A percentile compares a stretch with the other conserved stretches of the same genome.
Evolutionary conservation across 2,113 vertebrate species (phyloP).

Genomic region (Lepisosteus osseus): DNA sequence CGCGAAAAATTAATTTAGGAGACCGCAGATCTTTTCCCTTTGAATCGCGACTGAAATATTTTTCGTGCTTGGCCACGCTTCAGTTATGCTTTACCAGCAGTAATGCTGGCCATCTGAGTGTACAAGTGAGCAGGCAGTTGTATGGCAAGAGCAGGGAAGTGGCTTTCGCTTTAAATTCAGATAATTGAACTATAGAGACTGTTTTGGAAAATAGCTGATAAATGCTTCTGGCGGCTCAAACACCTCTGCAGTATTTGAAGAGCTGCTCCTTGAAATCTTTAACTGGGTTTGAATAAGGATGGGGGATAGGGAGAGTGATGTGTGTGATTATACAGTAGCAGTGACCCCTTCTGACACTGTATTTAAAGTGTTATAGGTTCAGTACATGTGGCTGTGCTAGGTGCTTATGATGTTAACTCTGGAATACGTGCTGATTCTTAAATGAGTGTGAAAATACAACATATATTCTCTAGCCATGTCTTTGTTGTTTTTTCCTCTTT

Average conservation of each 20-base stretch:
- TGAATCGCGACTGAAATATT: conserved; percentile 57
- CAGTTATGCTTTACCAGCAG: conserved; percentile 35
- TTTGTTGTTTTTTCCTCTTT: background rate
- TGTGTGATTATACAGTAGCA: conserved; percentile 40
- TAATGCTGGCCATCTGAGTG: too few relatives aligned
- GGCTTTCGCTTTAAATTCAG: conserved; percentile 33
- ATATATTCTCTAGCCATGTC: background rate
- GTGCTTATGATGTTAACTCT: background rate
- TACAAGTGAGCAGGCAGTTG: background rate
- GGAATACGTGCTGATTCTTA: too few relatives aligned
- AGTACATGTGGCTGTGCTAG: too few relatives aligned
- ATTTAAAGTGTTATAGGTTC: conserved; percentile 41
- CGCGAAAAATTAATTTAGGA: conserved; percentile 38
- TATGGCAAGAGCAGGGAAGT: conserved; percentile 13
- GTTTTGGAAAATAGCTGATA: conserved; percentile 24
- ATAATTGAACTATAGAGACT: conserved; percentile 42
- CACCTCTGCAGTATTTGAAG: conserved; percentile 20
- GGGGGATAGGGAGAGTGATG: background rate
- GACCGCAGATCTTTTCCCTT: conserved; percentile 50
- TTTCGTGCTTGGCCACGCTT: conserved; percentile 48
- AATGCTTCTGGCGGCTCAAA: conserved; percentile 37
- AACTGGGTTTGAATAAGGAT: conserved; percentile 27
- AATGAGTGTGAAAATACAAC: too few relatives aligned
- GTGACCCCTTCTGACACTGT: conserved; percentile 59
- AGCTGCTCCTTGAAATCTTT: conserved; percentile 24